phyloP scores from a whole-genome alignment of 2,888 invertebrate genomes.

The Acronicta aceris region DNA sequence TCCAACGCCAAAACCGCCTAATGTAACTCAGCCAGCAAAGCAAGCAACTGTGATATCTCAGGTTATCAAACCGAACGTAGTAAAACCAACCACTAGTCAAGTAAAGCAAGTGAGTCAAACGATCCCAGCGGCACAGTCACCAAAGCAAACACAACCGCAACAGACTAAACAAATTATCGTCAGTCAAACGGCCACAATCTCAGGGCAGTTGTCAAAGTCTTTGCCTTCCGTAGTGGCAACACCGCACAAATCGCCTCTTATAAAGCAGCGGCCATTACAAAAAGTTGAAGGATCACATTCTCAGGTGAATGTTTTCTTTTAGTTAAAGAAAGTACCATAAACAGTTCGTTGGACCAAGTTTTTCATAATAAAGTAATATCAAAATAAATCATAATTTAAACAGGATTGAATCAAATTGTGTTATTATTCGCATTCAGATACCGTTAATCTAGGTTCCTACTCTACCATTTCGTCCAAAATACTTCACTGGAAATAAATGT shows the following conservation, averaged over 20 bases:
- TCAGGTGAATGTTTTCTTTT: slow-evolving; percentile 54
- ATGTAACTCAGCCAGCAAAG: slow-evolving; percentile 29
- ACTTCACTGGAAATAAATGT: no score
- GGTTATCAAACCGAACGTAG: slow-evolving; percentile 39
- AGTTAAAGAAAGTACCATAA: neutral
- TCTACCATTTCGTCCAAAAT: no score
- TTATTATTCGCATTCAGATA: no score
- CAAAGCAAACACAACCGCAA: slow-evolving; percentile 63
- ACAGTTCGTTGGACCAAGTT: no score
- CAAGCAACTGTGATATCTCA: slow-evolving; percentile 46
- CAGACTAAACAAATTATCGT: slow-evolving; percentile 59
- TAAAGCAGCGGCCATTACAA: slow-evolving; percentile 76
- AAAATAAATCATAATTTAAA: no score
- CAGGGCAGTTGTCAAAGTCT: slow-evolving; percentile 62
- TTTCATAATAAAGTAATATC: no score
- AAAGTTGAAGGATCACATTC: slow-evolving; percentile 70
- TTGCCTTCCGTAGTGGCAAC: slow-evolving; percentile 71
- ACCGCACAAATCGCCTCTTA: slow-evolving; percentile 75
- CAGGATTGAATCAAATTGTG: no score
- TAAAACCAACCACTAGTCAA: slow-evolving; percentile 47
- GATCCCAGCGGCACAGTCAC: slow-evolving; percentile 58
- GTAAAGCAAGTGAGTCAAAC: slow-evolving; percentile 43
- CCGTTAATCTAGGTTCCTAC: no score
- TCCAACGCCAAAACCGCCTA: slow-evolving; percentile 45
- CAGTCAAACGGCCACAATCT: slow-evolving; percentile 38